Percentiles rank a stretch among this genome's conserved stretches.
Conservation (phyloP, 2,888 invertebrate species). For the Heliconius aoede region DNA sequence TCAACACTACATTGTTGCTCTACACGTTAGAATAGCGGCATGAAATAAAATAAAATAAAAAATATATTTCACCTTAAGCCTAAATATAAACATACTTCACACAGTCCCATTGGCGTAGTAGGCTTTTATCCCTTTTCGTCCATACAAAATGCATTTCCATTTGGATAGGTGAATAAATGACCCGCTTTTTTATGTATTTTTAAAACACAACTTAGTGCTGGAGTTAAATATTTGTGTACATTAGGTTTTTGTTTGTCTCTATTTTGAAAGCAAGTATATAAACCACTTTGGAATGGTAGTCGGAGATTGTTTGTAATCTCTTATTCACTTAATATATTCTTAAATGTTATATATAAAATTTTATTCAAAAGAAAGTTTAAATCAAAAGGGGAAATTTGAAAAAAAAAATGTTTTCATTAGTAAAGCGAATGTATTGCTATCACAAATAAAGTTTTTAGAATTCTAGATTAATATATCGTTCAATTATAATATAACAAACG, state of each 20-base stretch:
- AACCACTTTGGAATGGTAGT: conserved; percentile 16
- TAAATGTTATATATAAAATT: not conserved
- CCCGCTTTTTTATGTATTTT: conserved; percentile 26
- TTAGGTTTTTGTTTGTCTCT: conserved; percentile 24
- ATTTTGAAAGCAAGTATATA: conserved; percentile 18
- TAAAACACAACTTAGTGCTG: conserved; percentile 16
- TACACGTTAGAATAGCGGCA: not conserved
- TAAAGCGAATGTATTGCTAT: too few species aligned
- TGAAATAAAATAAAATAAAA: conserved; percentile 1
- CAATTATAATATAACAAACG: too few species aligned
- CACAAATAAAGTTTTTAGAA: too few species aligned
- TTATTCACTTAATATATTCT: not conserved
- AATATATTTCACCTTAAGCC: conserved; percentile 1
- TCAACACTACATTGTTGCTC: not conserved
- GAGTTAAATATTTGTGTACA: conserved; percentile 28
- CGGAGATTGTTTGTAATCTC: conserved; percentile 1
- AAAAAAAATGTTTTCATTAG: too few species aligned
- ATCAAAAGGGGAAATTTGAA: too few species aligned
- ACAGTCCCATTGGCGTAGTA: not conserved
- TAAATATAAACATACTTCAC: conserved; percentile 21
- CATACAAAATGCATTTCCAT: conserved; percentile 30
- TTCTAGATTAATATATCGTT: too few species aligned
- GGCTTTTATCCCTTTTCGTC: conserved; percentile 24
- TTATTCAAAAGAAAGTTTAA: not conserved
- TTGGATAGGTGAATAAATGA: conserved; percentile 25